Evolutionary conservation across 2,888 invertebrate species (phyloP).

Genomic region (Cordilura impudica): DNA sequence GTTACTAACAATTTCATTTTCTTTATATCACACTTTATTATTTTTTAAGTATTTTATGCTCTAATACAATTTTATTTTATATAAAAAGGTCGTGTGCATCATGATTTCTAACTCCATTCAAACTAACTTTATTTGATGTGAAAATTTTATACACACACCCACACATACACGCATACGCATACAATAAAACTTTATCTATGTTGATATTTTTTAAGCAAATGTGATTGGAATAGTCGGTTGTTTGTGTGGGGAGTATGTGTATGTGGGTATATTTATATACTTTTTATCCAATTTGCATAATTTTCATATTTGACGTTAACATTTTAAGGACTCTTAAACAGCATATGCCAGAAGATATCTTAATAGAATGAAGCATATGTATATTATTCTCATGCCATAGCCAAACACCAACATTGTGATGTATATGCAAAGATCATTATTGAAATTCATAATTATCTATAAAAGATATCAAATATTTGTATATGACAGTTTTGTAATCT

Average conservation of each 20-base stretch:
- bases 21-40: background rate
- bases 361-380: conserved; percentile 40
- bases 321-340: conserved; percentile 62
- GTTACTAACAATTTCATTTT: conserved; percentile 15
- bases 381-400: conserved; percentile 4
- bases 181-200: conserved; percentile 23
- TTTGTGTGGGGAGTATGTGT: conserved; percentile 17
- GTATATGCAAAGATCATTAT: conserved; percentile 30
- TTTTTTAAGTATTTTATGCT: conserved; percentile 19
- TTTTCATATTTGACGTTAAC: conserved; percentile 62
- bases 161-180: background rate
- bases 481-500: conserved; percentile 34
- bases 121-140: conserved; percentile 23
- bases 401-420: background rate
- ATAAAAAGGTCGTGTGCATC: conserved; percentile 15
- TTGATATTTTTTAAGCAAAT: conserved; percentile 30
- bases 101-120: conserved; percentile 27
- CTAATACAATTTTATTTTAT: conserved; percentile 19
- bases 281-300: conserved; percentile 61
- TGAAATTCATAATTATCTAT: conserved; percentile 53
- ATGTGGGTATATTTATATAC: conserved; percentile 14
- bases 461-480: conserved; percentile 39
- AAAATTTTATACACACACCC: background rate
- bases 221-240: conserved; percentile 23
- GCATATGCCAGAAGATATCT: conserved; percentile 56